Percentiles rank a stretch among this genome's conserved stretches.
These are phyloP conservation scores for Anser brachyrhynchus DNA, from an alignment of 2,113 vertebrate species.

Conservation along the genomic window DNA sequence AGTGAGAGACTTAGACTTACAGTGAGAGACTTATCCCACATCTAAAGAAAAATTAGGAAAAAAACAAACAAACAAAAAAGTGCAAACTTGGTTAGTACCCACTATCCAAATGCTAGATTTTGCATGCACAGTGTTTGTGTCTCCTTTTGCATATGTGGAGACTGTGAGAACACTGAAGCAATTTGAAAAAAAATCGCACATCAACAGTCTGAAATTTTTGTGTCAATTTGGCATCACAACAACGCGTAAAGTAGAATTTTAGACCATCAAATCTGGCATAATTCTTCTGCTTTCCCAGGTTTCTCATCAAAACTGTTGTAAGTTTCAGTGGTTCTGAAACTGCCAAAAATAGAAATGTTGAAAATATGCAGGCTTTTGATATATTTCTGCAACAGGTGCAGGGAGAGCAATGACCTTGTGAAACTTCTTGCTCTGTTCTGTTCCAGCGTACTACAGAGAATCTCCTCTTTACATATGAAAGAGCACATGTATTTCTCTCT, in stretches of 20 bases:
- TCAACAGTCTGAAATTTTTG: background rate
- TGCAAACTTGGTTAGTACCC: background rate
- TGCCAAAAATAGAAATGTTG: background rate
- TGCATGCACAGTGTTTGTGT: background rate
- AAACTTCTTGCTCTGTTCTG: background rate
- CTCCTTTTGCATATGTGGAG: background rate
- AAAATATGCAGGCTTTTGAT: background rate
- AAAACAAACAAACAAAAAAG: background rate
- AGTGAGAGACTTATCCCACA: background rate
- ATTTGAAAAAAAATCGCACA: background rate
- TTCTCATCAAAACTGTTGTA: background rate
- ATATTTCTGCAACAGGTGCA: background rate
- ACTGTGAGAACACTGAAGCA: background rate
- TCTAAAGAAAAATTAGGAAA: background rate
- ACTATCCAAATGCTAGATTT: background rate
- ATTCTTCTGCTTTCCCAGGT: background rate
- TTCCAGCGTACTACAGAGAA: background rate
- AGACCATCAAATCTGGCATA: background rate
- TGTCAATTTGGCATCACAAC: background rate
- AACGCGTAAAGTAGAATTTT: background rate
- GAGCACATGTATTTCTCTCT: background rate
- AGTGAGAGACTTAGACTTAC: background rate
- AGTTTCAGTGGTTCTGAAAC: background rate
- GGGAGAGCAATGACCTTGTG: background rate
- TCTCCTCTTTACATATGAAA: constrained; percentile 28